These are phyloP conservation scores for Lithosia quadra DNA, from an alignment of 2,888 invertebrate genomes.

Conservation along the genomic window DNA sequence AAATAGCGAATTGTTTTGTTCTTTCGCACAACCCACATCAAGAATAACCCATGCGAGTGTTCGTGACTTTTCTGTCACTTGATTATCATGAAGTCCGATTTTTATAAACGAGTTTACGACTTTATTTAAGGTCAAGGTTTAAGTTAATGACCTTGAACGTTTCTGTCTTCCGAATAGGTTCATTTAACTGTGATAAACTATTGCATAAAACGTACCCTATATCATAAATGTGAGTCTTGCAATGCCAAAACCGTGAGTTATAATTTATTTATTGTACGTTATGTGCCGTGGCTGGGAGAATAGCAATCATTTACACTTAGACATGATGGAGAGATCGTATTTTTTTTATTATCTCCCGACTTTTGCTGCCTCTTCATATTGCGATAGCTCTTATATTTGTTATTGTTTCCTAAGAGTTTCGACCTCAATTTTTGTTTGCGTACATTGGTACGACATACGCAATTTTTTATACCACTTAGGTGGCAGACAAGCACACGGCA, in stretches of 20 bases:
- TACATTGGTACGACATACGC: slow-evolving; percentile 2
- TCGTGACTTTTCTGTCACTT: not conserved
- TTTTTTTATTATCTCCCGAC: slow-evolving; percentile 59
- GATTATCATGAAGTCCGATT: not conserved
- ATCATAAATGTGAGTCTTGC: slow-evolving; percentile 9
- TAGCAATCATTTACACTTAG: slow-evolving; percentile 65
- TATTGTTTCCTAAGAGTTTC: slow-evolving; percentile 49
- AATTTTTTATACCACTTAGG: no score
- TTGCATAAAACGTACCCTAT: not conserved
- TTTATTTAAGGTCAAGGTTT: slow-evolving; percentile 1
- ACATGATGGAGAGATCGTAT: slow-evolving; percentile 67
- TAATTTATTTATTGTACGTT: slow-evolving; percentile 58
- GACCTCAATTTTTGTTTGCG: slow-evolving; percentile 23
- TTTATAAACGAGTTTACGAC: slow-evolving; percentile 14
- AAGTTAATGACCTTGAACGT: no score
- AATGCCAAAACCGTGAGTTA: slow-evolving; percentile 33
- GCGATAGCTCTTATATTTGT: slow-evolving; percentile 47
- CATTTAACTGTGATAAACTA: not conserved
- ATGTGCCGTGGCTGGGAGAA: slow-evolving; percentile 40
- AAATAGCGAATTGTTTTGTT: not conserved
- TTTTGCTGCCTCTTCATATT: slow-evolving; percentile 57
- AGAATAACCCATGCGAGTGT: not conserved
- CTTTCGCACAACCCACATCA: not conserved
- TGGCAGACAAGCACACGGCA: no score
- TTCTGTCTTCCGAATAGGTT: not conserved